Base-by-base conservation (phyloP, 1,140 invertebrate species). In the Scaptomyza pallida region DNA sequence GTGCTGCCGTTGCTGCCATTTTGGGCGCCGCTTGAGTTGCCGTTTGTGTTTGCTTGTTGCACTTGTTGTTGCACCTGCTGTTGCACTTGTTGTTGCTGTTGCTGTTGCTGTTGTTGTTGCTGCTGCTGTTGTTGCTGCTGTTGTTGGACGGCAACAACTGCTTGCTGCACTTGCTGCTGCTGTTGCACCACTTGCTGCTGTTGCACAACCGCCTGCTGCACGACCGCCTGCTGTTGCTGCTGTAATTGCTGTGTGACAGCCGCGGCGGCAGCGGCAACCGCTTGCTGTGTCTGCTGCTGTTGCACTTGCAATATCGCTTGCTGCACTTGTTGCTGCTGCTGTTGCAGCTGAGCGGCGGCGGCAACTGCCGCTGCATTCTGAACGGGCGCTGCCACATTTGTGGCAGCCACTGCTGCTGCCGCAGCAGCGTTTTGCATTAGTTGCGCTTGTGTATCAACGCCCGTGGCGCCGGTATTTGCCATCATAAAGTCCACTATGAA, bases 311-410 rank as follows among this genome's bases (percentile, higher is more conserved):
- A 52, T 60, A 90, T 90, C n/a, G 85, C 88, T 59, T 91, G 90
- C 68, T 90, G 89, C 43, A 91, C 89, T 62, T 91, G 90, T 63
- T 91, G 90, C 63, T 91, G 90, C 69, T 85, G 80, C 41, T 90
- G 90, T 60, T 90, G 90, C 70, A 86, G 41, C 95, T 69, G 96
- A 92, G 97, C 96, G 90, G 98, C 97, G 23, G 90, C 89, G 19
- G 89, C 83, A 19, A 86, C 89, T 16, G 88, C 81, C 17, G 90
- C 78, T 19, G 81, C 89, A 52, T 74, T 75, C 61, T 73, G 97
- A 96, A 90, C 97, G 95, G 92, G 96, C 94, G 92, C 97, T 8
- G 89, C 62, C 16, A 75, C 92, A 90, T 97, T 96, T 91, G 98
- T 86, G 16, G 83, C 78, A 33, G 80, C 81, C 50, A 82, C 77